Evolutionary conservation across 2,888 invertebrate genomes (phyloP).

Genomic region (Hetaerina titia): DNA sequence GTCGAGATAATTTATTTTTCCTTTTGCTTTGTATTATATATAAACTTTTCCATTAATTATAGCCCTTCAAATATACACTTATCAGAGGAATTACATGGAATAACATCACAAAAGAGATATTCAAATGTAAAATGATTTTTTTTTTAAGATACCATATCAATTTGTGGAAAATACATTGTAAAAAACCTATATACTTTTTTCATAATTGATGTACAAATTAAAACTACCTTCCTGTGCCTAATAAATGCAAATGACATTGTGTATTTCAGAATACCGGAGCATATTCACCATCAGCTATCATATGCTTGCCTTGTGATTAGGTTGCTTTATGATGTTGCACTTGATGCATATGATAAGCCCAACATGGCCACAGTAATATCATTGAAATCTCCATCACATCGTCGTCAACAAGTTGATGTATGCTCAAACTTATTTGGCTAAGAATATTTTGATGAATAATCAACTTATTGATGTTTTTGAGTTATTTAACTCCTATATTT

Average conservation of each 20-base stretch:
- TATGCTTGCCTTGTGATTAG: slow-evolving; percentile 92
- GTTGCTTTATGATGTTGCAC: slow-evolving; percentile 94
- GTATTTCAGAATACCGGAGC: slow-evolving; percentile 82
- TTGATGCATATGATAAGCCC: slow-evolving; percentile 96
- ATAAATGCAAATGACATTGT: background rate
- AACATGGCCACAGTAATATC: slow-evolving; percentile 79
- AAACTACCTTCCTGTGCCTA: too few species aligned
- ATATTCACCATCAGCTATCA: slow-evolving; percentile 87
- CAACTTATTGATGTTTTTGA: background rate
- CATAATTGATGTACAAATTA: too few species aligned
- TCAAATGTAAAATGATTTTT: too few species aligned
- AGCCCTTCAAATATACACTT: too few species aligned
- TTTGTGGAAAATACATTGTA: too few species aligned
- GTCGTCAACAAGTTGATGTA: slow-evolving; percentile 81
- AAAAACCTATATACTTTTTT: too few species aligned
- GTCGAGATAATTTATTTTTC: slow-evolving; percentile 72
- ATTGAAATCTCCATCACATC: slow-evolving; percentile 74
- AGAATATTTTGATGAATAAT: background rate
- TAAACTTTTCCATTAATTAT: too few species aligned
- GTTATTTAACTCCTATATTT: background rate
- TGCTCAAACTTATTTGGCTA: slow-evolving; percentile 67
- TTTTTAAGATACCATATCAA: too few species aligned
- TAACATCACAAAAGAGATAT: too few species aligned
- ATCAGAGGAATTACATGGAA: too few species aligned
- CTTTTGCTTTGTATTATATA: too few species aligned